Base-by-base conservation (phyloP, 2,797 vertebrate genomes). In the Intellagama lesueurii region DNA sequence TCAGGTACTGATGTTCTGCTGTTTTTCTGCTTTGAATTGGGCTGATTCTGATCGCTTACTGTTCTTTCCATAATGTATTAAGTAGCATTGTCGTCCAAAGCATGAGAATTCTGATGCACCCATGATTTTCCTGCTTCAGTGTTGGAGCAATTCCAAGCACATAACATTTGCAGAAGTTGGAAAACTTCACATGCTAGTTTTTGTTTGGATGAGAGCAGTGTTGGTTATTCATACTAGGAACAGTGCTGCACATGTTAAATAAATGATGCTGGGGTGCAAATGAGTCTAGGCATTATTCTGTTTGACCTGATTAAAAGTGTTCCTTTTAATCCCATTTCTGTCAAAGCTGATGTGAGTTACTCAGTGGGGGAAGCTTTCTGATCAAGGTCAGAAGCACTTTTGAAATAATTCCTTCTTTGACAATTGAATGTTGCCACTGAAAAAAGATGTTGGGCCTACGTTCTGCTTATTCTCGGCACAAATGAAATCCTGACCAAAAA, bases 1-100 rank as follows among this genome's bases (percentile, higher is more conserved):
- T 91, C 97, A 99, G 98, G 98, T 98, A 97, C 44, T 91, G 47
- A 24, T 90, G 52, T 94, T 76, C 66, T 88, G 69, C 26, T 72
- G 90, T 3, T 92, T 93, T 87, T 91, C 52, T 3, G 30, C 1
- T 0, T 56, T 83, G 0, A 56, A 69, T 68, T 56, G 12, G 24
- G 76, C 12, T 79, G 77, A 1, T 49, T 79, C n/a, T 75, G 0
- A 79, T 49, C 52, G 14, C 11, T 2, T 40, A 40, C 40, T 40
- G 40, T 40, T 40, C 40, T 40, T 11, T 69, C 0, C 22, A 24
- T 79, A 79, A 78, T 56, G 44, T 8, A 24, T 73, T 79, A 79
- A 14, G 19, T 79, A 40, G 40, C 40, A 3, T 40, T 40, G 66
- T 16, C 6, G 60, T 40, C 75, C 5, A 64, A 64, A 22, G 16